These are phyloP conservation scores for Dinomys branickii DNA, from an alignment of 2,113 vertebrate species.

Conservation along the genomic window DNA sequence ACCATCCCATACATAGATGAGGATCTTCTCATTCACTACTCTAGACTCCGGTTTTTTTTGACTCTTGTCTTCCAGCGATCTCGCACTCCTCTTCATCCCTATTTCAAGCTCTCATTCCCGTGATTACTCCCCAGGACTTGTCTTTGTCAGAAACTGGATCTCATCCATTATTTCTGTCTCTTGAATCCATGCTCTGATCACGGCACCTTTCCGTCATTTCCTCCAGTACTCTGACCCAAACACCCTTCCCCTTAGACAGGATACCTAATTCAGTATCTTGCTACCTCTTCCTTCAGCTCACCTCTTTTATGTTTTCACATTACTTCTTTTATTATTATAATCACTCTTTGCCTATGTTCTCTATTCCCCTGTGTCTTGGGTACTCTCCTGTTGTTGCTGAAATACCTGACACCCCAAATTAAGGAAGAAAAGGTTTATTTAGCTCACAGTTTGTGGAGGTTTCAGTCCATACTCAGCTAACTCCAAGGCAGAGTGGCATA, in stretches of 20 bases:
- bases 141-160: background rate
- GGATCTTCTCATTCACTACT: background rate
- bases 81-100: background rate
- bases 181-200: background rate
- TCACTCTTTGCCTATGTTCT: background rate
- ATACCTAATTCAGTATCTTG: background rate
- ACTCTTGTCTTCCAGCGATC: background rate
- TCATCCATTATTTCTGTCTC: background rate
- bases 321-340: slow-evolving; percentile 29
- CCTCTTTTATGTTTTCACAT: background rate
- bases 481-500: no score
- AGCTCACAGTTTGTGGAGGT: no score
- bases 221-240: background rate
- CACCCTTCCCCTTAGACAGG: background rate
- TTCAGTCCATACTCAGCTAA: no score
- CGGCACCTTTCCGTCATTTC: background rate
- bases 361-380: background rate
- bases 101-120: background rate
- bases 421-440: no score
- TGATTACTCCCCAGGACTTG: background rate
- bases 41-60: background rate
- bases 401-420: no score
- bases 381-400: no score
- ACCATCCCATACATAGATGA: background rate
- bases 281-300: background rate